Percentiles rank a stretch among this genome's conserved stretches.
Conservation (phyloP, 2,888 invertebrate species). For the Ennomos erosarius region DNA sequence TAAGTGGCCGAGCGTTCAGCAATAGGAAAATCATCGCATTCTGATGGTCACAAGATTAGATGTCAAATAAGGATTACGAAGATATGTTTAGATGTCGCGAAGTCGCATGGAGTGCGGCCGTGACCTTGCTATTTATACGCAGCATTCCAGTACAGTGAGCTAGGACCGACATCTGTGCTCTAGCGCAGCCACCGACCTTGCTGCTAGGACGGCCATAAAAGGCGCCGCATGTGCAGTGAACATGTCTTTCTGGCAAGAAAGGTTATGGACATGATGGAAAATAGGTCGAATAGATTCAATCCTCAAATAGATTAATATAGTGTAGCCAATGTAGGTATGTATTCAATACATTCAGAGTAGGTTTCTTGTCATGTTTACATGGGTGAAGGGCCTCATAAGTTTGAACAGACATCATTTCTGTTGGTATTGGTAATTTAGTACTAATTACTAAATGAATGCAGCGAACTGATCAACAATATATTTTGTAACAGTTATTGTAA, state of each 20-base stretch:
- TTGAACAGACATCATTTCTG: slow-evolving; percentile 2
- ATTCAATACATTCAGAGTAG: slow-evolving; percentile 10
- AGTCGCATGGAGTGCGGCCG: slow-evolving; percentile 45
- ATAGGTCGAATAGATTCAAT: slow-evolving; percentile 35
- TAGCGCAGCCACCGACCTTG: slow-evolving; percentile 52
- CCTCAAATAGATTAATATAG: slow-evolving; percentile 1
- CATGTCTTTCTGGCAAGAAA: slow-evolving; percentile 39
- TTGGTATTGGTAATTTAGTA: no score
- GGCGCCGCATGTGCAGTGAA: slow-evolving; percentile 43
- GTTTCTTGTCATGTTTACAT: slow-evolving; percentile 12
- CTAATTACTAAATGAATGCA: slow-evolving; percentile 6
- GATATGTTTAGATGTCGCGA: slow-evolving; percentile 41
- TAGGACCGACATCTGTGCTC: slow-evolving; percentile 60
- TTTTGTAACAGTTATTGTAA: slow-evolving; percentile 25
- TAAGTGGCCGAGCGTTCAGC: background rate
- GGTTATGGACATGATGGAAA: slow-evolving; percentile 37
- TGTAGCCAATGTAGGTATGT: slow-evolving; percentile 1
- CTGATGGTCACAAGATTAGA: slow-evolving; percentile 19
- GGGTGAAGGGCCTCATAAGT: background rate
- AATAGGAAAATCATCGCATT: slow-evolving; percentile 18
- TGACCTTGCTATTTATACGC: slow-evolving; percentile 75
- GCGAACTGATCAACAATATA: slow-evolving; percentile 3
- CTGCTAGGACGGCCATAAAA: slow-evolving; percentile 52
- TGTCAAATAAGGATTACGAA: slow-evolving; percentile 45
- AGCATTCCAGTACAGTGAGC: slow-evolving; percentile 48